Evolutionary conservation across 2,113 vertebrate species (phyloP).

Genomic region (human (Homo sapiens)): GRCh38 chr22:27070501-27071000

Average conservation of each 20-base stretch:
- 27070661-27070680: constrained; percentile 72
- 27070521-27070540: not conserved
- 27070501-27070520: not conserved
- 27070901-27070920: not conserved
- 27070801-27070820: constrained; percentile 43
- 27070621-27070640: constrained; percentile 71
- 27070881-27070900: not conserved
- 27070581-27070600: not conserved
- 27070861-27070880: not conserved
- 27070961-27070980: not conserved
- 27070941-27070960: not conserved
- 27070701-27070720: constrained; percentile 72
- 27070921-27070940: not conserved
- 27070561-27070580: not conserved
- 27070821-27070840: constrained; percentile 43
- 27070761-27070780: not conserved
- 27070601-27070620: constrained; percentile 56
- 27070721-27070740: constrained; percentile 66
- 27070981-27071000: fast-evolving
- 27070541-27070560: fast-evolving
- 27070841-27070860: not conserved
- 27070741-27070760: constrained; percentile 8
- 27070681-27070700: constrained; percentile 67
- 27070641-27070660: constrained; percentile 76
- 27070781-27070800: not conserved